Conservation (phyloP, 2,888 invertebrate genomes). For the Pteria penguin region DNA sequence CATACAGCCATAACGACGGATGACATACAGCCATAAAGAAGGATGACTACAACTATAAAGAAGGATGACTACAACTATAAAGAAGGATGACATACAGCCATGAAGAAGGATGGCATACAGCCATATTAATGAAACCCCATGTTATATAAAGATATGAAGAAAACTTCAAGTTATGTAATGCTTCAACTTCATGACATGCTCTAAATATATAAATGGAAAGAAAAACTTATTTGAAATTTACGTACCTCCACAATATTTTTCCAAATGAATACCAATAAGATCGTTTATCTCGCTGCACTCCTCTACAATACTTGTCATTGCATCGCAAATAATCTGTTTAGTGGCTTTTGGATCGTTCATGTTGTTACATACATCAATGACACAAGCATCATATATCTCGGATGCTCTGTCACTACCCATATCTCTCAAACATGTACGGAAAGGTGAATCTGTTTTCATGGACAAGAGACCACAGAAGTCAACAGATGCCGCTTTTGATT, state of each 20-base stretch:
- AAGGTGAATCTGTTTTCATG: not conserved
- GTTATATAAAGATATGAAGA: too few relatives aligned
- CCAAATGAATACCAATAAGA: not conserved
- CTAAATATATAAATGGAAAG: not conserved
- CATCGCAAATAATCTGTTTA: not conserved
- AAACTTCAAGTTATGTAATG: too few relatives aligned
- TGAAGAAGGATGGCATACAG: too few relatives aligned
- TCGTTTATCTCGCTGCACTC: not conserved
- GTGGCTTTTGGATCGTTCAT: not conserved
- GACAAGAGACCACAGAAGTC: not conserved
- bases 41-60: too few relatives aligned
- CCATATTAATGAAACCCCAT: too few relatives aligned
- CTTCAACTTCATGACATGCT: too few relatives aligned
- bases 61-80: too few relatives aligned
- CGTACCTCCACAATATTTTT: not conserved
- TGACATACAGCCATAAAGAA: too few relatives aligned
- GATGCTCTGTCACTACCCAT: not conserved
- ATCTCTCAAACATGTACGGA: not conserved
- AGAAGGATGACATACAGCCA: too few relatives aligned
- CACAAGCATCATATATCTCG: not conserved
- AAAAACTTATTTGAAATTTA: not conserved
- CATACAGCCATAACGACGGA: too few relatives aligned
- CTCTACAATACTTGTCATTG: not conserved
- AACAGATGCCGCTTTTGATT: not conserved
- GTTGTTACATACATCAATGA: not conserved